These are phyloP conservation scores for Pyrgilauda ruficollis DNA, from an alignment of 2,113 vertebrate species.

Conservation along the genomic window DNA sequence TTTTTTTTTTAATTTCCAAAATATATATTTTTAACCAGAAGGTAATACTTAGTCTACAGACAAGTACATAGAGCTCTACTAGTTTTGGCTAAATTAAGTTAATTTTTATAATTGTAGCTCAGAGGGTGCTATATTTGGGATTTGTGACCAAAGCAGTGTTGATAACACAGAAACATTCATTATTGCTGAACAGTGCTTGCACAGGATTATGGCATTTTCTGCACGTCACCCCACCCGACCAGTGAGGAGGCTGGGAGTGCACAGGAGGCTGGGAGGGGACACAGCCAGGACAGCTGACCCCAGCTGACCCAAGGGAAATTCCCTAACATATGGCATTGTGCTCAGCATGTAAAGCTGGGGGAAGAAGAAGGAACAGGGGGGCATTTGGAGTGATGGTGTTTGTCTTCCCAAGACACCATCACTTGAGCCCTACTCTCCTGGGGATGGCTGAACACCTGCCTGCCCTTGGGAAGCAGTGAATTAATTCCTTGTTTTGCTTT, in stretches of 20 bases:
- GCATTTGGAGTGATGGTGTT: rapidly evolving
- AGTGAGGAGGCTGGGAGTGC: rapidly evolving
- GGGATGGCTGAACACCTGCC: not conserved
- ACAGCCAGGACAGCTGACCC: not conserved
- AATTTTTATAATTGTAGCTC: not conserved
- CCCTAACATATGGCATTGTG: rapidly evolving
- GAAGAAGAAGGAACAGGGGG: rapidly evolving
- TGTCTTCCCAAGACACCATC: not conserved
- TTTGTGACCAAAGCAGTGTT: not conserved
- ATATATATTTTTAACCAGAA: not conserved
- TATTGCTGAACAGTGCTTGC: not conserved
- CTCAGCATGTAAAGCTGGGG: not conserved
- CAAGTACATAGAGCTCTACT: not conserved
- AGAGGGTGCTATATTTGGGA: not conserved
- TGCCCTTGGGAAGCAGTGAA: not conserved
- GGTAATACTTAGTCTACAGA: not conserved
- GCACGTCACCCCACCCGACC: rapidly evolving
- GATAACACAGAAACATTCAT: not conserved
- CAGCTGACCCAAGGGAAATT: not conserved
- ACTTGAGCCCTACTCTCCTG: not conserved
- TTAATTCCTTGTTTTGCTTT: not conserved
- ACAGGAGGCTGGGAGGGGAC: not conserved
- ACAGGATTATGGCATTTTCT: not conserved
- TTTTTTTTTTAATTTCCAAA: not conserved
- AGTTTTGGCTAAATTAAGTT: not conserved